Evolutionary conservation across 2,113 vertebrate genomes (phyloP).

Genomic region (Rhegmatorhina hoffmannsi): DNA sequence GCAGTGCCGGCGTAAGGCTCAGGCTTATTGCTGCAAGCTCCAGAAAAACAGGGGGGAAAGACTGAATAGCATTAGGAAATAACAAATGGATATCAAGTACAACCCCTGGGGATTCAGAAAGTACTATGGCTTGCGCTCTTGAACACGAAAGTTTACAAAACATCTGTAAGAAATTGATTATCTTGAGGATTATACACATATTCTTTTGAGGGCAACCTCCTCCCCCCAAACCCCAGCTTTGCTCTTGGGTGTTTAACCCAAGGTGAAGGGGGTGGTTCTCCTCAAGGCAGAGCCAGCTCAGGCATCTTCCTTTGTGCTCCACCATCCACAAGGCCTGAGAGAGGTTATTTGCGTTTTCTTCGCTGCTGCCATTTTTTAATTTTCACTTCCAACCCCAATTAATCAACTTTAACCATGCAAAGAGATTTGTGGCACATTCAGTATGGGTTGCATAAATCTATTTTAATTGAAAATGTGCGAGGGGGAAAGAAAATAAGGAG

Average conservation of each 20-base stretch:
- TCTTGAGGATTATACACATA: constrained; percentile 40
- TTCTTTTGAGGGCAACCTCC: neutral
- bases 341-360: neutral
- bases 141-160: constrained; percentile 31
- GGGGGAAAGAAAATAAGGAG: constrained; percentile 24
- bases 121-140: neutral
- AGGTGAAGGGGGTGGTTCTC: neutral
- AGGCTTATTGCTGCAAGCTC: constrained; percentile 24
- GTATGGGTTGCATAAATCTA: constrained; percentile 41
- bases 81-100: constrained; percentile 53
- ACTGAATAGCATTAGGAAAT: constrained; percentile 50
- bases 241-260: constrained; percentile 8
- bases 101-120: constrained; percentile 38
- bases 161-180: constrained; percentile 43
- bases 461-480: constrained; percentile 60
- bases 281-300: neutral
- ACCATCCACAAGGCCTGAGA: neutral
- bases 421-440: constrained; percentile 38
- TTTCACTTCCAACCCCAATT: constrained; percentile 57
- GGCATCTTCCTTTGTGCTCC: neutral
- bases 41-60: neutral
- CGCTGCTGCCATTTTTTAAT: constrained; percentile 34
- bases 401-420: constrained; percentile 67
- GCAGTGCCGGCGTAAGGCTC: neutral
- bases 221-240: neutral